Conservation (phyloP, 2,888 invertebrate genomes). For the Euclidia mi region DNA sequence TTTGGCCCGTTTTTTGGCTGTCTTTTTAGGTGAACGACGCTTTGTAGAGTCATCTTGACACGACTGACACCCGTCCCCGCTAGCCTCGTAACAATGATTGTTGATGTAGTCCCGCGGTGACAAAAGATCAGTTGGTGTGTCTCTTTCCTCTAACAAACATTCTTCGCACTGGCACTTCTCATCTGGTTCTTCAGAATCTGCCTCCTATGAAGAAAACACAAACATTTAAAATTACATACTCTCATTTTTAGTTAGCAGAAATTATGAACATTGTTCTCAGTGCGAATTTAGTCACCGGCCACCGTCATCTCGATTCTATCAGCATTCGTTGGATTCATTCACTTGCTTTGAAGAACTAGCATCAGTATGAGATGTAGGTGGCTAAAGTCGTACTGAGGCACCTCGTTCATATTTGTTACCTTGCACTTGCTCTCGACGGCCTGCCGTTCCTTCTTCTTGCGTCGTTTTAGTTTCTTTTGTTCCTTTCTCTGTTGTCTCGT, state of each 20-base stretch:
- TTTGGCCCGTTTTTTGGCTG: constrained; percentile 78
- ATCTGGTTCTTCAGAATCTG: constrained; percentile 85
- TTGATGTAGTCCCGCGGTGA: constrained; percentile 75
- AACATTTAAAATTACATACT: too few species aligned
- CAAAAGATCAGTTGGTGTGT: constrained; percentile 82
- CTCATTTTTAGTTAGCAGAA: too few species aligned
- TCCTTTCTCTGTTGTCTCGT: constrained; percentile 96
- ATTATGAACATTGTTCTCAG: too few species aligned
- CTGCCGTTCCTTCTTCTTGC: constrained; percentile 92
- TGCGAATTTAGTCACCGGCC: too few species aligned
- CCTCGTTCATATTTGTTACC: too few species aligned
- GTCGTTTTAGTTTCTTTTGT: constrained; percentile 94
- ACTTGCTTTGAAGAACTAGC: too few species aligned
- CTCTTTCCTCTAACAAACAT: constrained; percentile 81
- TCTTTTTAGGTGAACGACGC: constrained; percentile 79
- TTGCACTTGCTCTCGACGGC: constrained; percentile 84
- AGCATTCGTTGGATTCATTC: too few species aligned
- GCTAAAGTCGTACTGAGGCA: too few species aligned
- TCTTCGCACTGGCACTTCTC: constrained; percentile 88
- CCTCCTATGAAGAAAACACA: constrained; percentile 67
- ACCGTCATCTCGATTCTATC: too few species aligned
- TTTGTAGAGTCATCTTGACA: constrained; percentile 87
- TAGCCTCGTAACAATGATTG: constrained; percentile 71
- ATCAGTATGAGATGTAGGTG: too few species aligned
- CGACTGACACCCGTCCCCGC: constrained; percentile 76